Conservation (phyloP, 2,888 invertebrate species). For the Malthinus seriepunctatus region DNA sequence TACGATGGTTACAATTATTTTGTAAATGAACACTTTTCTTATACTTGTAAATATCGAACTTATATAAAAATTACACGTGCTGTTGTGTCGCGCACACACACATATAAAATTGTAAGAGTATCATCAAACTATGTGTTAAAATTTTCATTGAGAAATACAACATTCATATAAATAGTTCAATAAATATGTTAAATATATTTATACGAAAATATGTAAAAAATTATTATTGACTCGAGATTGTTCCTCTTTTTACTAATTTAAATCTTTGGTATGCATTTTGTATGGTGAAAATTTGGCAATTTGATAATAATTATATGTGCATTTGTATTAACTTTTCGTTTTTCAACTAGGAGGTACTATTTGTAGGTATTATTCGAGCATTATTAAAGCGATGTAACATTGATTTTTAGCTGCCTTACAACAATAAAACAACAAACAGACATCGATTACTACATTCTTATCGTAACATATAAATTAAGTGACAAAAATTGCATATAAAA, state of each 20-base stretch:
- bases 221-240: slow-evolving; percentile 27
- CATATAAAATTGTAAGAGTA: slow-evolving; percentile 21
- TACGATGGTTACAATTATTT: no score
- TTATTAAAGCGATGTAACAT: slow-evolving; percentile 13
- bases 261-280: slow-evolving; percentile 17
- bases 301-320: slow-evolving; percentile 10
- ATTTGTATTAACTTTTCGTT: slow-evolving; percentile 8
- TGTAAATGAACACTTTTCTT: slow-evolving; percentile 1
- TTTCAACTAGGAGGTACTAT: background rate
- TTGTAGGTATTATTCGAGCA: slow-evolving; percentile 14
- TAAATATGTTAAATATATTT: slow-evolving; percentile 26
- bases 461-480: slow-evolving; percentile 6
- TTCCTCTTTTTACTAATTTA: slow-evolving; percentile 16
- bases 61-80: slow-evolving; percentile 22
- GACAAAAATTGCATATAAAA: slow-evolving; percentile 24
- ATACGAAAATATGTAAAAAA: slow-evolving; percentile 28
- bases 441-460: slow-evolving; percentile 7
- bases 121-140: slow-evolving; percentile 22
- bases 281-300: slow-evolving; percentile 25
- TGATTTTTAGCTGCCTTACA: slow-evolving; percentile 22
- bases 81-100: slow-evolving; percentile 14
- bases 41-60: background rate
- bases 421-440: slow-evolving; percentile 18
- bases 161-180: slow-evolving; percentile 21
- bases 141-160: slow-evolving; percentile 22